phyloP scores from a whole-genome alignment of 1,140 invertebrate genomes.

The Apis florea region DNA sequence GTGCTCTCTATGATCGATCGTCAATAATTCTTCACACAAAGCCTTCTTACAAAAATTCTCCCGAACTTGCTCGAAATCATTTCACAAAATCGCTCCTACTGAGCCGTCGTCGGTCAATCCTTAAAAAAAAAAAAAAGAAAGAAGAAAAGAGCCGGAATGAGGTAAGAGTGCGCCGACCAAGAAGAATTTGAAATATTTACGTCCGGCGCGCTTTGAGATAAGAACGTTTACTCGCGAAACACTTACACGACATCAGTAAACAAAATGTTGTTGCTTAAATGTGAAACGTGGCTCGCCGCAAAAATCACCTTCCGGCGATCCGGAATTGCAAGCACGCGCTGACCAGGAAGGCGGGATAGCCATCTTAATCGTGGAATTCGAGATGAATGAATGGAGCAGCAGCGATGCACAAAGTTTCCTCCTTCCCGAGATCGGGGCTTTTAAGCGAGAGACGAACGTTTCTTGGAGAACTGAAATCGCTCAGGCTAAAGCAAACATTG shows the following conservation, averaged over 20 bases:
- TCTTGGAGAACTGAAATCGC: neutral
- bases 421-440: no score
- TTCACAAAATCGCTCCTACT: no score
- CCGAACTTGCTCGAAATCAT: no score
- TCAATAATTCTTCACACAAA: no score
- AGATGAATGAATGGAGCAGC: neutral
- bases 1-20: no score
- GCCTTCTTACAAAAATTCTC: no score
- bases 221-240: constrained; percentile 62
- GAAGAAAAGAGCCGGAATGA: neutral
- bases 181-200: constrained; percentile 58
- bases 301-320: neutral
- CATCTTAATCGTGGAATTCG: neutral
- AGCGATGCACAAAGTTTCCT: no score
- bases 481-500: neutral
- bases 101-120: no score
- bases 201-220: constrained; percentile 53
- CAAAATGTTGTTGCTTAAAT: constrained; percentile 39
- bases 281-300: neutral
- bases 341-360: neutral
- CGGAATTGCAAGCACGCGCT: neutral
- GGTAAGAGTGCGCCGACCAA: constrained; percentile 6
- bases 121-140: neutral
- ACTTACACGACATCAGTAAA: constrained; percentile 57
- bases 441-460: neutral